These are phyloP conservation scores for Beaufortia kweichowensis DNA, from an alignment of 2,113 vertebrate species.

Conservation along the genomic window DNA sequence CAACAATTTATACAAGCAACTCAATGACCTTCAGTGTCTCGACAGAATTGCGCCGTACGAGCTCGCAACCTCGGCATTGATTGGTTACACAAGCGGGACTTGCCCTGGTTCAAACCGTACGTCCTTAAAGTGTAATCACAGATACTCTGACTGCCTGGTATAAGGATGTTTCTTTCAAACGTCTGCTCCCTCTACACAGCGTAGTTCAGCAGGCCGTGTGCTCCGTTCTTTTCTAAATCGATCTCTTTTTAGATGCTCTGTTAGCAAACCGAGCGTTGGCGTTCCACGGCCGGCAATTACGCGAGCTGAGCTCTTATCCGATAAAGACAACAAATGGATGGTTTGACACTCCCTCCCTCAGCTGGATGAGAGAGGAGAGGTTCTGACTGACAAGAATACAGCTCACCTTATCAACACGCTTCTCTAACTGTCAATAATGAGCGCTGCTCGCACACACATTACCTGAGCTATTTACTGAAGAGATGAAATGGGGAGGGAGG, in stretches of 20 bases:
- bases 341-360: slow-evolving; percentile 62
- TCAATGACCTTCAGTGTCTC: background rate
- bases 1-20: background rate
- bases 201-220: slow-evolving; percentile 71
- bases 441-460: background rate
- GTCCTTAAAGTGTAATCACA: slow-evolving; percentile 66
- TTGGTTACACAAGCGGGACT: slow-evolving; percentile 67
- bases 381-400: slow-evolving; percentile 45
- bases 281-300: slow-evolving; percentile 56
- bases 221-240: slow-evolving; percentile 68
- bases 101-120: slow-evolving; percentile 67
- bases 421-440: slow-evolving; percentile 65
- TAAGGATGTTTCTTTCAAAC: slow-evolving; percentile 68
- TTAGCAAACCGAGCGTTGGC: slow-evolving; percentile 17
- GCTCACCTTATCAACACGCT: slow-evolving; percentile 53
- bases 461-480: background rate
- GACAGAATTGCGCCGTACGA: background rate
- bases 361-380: slow-evolving; percentile 8
- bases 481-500: slow-evolving; percentile 18
- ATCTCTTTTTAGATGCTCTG: slow-evolving; percentile 63
- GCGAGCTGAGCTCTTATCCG: slow-evolving; percentile 67
- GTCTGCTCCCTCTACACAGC: slow-evolving; percentile 61
- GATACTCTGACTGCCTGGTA: slow-evolving; percentile 26
- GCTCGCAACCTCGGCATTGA: slow-evolving; percentile 68
- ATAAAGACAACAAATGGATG: slow-evolving; percentile 72